Base-by-base conservation (phyloP, 92 coral and sea anemone species). In the Actinostola sp. region DNA sequence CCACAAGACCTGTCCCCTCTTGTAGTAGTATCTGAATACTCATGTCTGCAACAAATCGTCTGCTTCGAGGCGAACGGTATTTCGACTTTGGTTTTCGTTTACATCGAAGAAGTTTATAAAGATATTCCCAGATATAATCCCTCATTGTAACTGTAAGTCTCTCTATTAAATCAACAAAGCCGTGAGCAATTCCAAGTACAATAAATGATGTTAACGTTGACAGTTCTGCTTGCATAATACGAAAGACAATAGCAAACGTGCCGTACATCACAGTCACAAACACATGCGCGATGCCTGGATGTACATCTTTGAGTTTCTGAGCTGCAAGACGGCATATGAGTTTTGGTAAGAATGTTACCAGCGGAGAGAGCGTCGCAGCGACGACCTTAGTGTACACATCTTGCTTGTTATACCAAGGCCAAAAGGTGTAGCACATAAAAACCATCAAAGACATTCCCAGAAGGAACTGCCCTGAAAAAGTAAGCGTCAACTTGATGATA, bases 221-320 rank as follows among this genome's bases (percentile, higher is more conserved):
- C 66, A 90, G 71, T 32, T 90, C 89, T 8, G 96, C 96, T 67
- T 86, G 96, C 96, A 90, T 82, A 8, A 82, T 66, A 15, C 96
- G 84, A 30, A 82, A 86, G 5, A 80, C 70, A 14, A 78, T 16
- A 15, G 88, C 83, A 7, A 70, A 48, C 0, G 45, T 57, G 21
- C 87, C 83, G 51, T 73, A 84, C 25, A 83, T 24, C 13, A 51
- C 35, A 27, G 75, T 62, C 10, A 75, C 84, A 1, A 86, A 31
- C 33, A 63, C 78, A 50, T 86, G 66, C 1, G 83, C 61, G 0
- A 61, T 75, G 0, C 88, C 92, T 21, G 89, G 85, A 35, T 90
- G 84, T 2, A 76, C 79, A 0, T 61, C 72, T 17, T 70, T 71
- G 42, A 87, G 57, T 46, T 83, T 76, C 20, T 83, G 83, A 0